Base-by-base conservation (phyloP, 2,797 vertebrate species). In the Brachymystax lenok region DNA sequence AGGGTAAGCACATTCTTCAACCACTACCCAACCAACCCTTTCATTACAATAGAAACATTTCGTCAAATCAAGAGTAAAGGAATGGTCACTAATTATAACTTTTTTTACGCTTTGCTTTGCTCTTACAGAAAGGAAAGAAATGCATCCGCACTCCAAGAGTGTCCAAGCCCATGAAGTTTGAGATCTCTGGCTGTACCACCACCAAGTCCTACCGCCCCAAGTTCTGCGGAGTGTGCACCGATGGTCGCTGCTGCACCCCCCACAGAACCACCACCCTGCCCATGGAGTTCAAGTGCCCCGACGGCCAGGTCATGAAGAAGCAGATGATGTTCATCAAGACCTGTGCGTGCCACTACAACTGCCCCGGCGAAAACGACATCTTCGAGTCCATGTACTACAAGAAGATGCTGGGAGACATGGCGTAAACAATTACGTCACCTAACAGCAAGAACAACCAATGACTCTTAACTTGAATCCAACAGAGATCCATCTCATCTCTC, bases 241-340 rank as follows among this genome's bases (percentile, higher is more conserved):
- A 99, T 0, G 98, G 98, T 3, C 96, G 98, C 78, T 99, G 98
- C 93, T 99, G 98, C 92, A 99, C 98, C 19, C 98, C 98, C 0
- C 97, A 99, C 95, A 96, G 96, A 93, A 99, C 98, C 84, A 93
- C 97, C 92, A 99, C 97, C 77, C 95, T 99, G 79, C 96, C 98
- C 0, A 96, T 99, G 93, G 97, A 99, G 93, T 99, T 99, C 97
- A 99, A 99, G 89, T 99, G 98, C 84, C 96, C 97, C 0, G 97
- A 99, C 0, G 98, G 98, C 0, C 96, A 98, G 88, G 92, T 97
- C 84, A 98, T 99, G 97, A 99, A 99, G 91, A 99, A 97, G 92
- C 96, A 96, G 89, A 99, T 99, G 97, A 99, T 99, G 98, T 98
- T 99, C 93, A 98, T 99, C 94, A 99, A 99, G 95, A 98, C 98